Evolutionary conservation across 2,113 vertebrate genomes (phyloP).

Genomic region (Carassius auratus): DNA sequence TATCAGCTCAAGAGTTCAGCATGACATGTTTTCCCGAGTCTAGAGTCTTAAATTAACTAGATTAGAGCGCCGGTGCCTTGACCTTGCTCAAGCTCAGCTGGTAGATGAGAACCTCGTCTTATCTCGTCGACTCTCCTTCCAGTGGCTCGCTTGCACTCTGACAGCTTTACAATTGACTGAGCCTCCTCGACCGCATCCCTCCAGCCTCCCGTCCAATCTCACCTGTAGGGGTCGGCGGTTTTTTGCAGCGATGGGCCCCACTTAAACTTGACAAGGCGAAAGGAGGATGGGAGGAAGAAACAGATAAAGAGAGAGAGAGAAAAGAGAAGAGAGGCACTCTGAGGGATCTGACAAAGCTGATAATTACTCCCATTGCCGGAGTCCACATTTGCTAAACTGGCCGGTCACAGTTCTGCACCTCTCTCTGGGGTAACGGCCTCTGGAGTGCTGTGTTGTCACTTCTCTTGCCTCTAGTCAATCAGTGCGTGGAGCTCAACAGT

Average conservation of each 20-base stretch:
- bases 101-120: slow-evolving; percentile 64
- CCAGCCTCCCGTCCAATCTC: slow-evolving; percentile 44
- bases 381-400: background rate
- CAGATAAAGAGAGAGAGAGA: slow-evolving; percentile 24
- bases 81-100: slow-evolving; percentile 45
- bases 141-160: slow-evolving; percentile 65
- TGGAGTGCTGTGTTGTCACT: background rate
- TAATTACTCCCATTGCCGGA: slow-evolving; percentile 27
- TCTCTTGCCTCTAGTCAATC: slow-evolving; percentile 18
- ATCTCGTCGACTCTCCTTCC: slow-evolving; percentile 71
- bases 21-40: slow-evolving; percentile 62
- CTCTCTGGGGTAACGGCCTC: background rate
- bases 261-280: slow-evolving; percentile 52
- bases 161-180: slow-evolving; percentile 78
- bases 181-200: slow-evolving; percentile 49
- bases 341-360: slow-evolving; percentile 42
- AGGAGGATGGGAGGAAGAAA: slow-evolving; percentile 10
- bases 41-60: slow-evolving; percentile 64
- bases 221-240: slow-evolving; percentile 42
- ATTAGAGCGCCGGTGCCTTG: slow-evolving; percentile 55
- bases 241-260: slow-evolving; percentile 30
- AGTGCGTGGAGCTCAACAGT: background rate
- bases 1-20: slow-evolving; percentile 60
- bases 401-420: background rate
- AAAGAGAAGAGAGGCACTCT: background rate